These are phyloP conservation scores for Dorcus parallelipipedus DNA, from an alignment of 2,888 invertebrate genomes.

Conservation along the genomic window DNA sequence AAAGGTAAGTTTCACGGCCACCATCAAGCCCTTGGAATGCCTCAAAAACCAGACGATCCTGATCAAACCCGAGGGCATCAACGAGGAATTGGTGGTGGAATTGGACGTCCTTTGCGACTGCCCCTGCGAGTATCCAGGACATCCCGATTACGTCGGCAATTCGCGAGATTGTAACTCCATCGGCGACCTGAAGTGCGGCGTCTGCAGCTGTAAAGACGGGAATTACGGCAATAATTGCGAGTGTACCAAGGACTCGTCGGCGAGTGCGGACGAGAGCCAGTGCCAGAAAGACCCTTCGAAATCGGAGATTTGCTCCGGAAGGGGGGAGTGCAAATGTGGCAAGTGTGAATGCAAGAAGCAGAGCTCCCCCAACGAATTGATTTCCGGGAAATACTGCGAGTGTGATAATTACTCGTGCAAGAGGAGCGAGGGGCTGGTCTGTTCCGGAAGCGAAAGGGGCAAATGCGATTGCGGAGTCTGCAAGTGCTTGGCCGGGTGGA, in stretches of 20 bases:
- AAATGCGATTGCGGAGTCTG: constrained; percentile 64
- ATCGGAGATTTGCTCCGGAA: constrained; percentile 52
- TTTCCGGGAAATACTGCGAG: constrained; percentile 65
- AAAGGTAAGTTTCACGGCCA: constrained; percentile 54
- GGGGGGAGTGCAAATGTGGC: constrained; percentile 65
- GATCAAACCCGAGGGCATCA: constrained; percentile 69
- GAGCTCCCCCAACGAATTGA: constrained; percentile 29
- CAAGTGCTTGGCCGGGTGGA: constrained; percentile 57
- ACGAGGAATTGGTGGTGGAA: constrained; percentile 65
- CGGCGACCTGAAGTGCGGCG: constrained; percentile 47
- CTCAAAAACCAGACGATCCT: constrained; percentile 53
- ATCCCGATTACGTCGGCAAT: constrained; percentile 33
- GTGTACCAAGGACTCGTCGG: constrained; percentile 47
- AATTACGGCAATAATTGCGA: constrained; percentile 60
- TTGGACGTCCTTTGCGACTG: constrained; percentile 52
- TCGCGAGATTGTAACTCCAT: constrained; percentile 45
- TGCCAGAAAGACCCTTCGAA: constrained; percentile 33
- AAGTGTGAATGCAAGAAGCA: constrained; percentile 51
- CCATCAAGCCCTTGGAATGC: constrained; percentile 59
- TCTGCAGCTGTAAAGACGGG: constrained; percentile 56
- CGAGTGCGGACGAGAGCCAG: constrained; percentile 18
- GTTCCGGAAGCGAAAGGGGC: constrained; percentile 54
- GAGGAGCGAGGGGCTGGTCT: constrained; percentile 47
- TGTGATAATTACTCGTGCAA: constrained; percentile 75
- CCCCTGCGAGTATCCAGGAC: constrained; percentile 35